phyloP scores from a whole-genome alignment of 2,888 invertebrate genomes.

The Eueremaeus valkanovi region DNA sequence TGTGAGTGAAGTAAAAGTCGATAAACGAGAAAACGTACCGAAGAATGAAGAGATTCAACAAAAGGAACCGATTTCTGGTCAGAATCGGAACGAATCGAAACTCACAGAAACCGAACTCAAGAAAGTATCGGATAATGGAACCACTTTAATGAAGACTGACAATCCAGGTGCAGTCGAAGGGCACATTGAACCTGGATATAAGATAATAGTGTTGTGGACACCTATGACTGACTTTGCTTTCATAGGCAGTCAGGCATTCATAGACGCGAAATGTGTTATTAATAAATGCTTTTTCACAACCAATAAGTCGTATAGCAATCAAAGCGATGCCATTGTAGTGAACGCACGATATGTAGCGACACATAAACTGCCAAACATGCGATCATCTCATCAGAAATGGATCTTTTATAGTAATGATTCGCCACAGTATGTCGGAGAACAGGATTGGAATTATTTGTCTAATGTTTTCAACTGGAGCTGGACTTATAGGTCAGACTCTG shows the following conservation, averaged over 20 bases:
- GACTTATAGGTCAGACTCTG: conserved; percentile 25
- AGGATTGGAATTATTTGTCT: background rate
- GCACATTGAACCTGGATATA: background rate
- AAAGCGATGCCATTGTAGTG: conserved; percentile 6
- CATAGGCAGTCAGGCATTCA: conserved; percentile 1
- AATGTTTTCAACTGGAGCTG: conserved; percentile 18
- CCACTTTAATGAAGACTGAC: background rate
- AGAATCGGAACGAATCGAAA: background rate
- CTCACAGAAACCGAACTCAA: background rate
- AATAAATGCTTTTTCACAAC: conserved; percentile 6
- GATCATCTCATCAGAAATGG: conserved; percentile 13
- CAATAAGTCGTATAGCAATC: background rate
- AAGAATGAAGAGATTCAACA: background rate
- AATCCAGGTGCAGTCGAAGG: background rate
- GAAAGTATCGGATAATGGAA: background rate
- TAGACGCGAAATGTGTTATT: background rate
- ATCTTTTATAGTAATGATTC: background rate
- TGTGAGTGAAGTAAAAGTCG: no score
- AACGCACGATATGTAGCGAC: background rate
- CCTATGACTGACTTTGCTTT: background rate
- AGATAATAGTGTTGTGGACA: conserved; percentile 6
- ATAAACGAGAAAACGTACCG: background rate
- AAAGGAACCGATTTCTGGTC: background rate
- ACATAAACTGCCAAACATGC: conserved; percentile 6
- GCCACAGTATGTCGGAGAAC: background rate